phyloP scores from a whole-genome alignment of 2,888 invertebrate genomes.

The Allophyes oxyacanthae region DNA sequence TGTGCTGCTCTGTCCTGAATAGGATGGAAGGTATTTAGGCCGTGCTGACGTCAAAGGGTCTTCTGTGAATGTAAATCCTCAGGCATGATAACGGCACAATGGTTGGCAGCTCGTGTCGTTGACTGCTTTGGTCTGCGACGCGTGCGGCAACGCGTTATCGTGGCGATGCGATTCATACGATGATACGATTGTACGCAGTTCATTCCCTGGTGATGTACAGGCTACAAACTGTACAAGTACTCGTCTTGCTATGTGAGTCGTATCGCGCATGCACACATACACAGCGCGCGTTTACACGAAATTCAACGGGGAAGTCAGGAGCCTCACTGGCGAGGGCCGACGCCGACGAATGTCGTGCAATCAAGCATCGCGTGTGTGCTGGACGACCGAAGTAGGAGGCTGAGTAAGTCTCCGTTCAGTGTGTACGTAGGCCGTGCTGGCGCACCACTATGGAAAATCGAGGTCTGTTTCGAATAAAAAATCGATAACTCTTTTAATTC shows the following conservation, averaged over 20 bases:
- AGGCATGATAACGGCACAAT: constrained; percentile 5
- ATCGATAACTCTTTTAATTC: too few species aligned
- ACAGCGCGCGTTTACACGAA: neutral
- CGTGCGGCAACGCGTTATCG: neutral
- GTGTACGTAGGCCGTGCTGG: neutral
- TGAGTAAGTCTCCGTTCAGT: neutral
- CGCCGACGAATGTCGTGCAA: neutral
- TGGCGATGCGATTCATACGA: neutral
- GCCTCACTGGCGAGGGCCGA: neutral
- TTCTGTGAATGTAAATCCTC: constrained; percentile 19
- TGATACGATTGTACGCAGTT: constrained; percentile 4
- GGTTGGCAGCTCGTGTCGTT: neutral
- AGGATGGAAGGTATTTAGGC: neutral
- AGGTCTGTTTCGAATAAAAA: too few species aligned
- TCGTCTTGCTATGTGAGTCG: neutral
- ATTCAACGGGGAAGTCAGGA: neutral
- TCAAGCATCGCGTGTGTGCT: neutral
- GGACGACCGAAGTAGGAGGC: neutral
- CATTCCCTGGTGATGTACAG: neutral
- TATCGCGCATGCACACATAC: neutral
- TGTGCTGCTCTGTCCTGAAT: constrained; percentile 1
- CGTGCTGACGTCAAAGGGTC: constrained; percentile 6
- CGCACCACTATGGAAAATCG: too few species aligned
- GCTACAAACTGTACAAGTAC: neutral
- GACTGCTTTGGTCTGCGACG: neutral